Percentiles rank a stretch among this genome's conserved stretches.
Conservation (phyloP, 2,797 vertebrate genomes). For the Mus caroli region DNA sequence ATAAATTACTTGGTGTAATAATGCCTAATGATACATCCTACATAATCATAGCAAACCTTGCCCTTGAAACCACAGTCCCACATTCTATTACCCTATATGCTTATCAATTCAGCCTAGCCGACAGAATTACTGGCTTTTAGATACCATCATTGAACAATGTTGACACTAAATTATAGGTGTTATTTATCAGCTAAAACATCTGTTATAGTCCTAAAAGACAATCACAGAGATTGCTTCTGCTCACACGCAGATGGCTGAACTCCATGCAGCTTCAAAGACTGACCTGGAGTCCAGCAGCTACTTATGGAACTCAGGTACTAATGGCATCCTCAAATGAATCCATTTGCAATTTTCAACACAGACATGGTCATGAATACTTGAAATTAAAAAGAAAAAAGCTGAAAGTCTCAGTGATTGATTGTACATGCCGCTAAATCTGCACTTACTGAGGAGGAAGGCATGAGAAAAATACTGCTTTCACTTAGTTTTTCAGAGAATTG, state of each 20-base stretch:
- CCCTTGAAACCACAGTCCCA: constrained; percentile 55
- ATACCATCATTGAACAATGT: constrained; percentile 41
- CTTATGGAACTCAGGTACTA: constrained; percentile 81
- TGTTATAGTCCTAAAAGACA: constrained; percentile 35
- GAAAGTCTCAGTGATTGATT: constrained; percentile 84
- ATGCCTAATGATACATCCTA: constrained; percentile 61
- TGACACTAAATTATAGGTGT: constrained; percentile 64
- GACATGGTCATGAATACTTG: constrained; percentile 81
- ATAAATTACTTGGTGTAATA: constrained; percentile 75
- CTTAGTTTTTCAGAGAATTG: constrained; percentile 85
- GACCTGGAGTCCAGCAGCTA: constrained; percentile 69
- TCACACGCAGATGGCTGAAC: constrained; percentile 41
- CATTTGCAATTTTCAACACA: constrained; percentile 81
- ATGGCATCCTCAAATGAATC: constrained; percentile 82
- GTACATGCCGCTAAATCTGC: constrained; percentile 76
- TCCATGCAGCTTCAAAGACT: constrained; percentile 30
- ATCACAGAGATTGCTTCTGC: constrained; percentile 29
- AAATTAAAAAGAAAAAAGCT: constrained; percentile 69
- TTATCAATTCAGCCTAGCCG: constrained; percentile 8
- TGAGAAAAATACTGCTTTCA: constrained; percentile 82
- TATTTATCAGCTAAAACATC: neutral
- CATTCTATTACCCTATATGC: constrained; percentile 36
- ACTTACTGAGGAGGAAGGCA: constrained; percentile 83
- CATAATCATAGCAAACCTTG: constrained; percentile 63
- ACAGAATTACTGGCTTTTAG: constrained; percentile 65